Conservation (phyloP, 2,888 invertebrate genomes). For the Diadegma fenestrale region DNA sequence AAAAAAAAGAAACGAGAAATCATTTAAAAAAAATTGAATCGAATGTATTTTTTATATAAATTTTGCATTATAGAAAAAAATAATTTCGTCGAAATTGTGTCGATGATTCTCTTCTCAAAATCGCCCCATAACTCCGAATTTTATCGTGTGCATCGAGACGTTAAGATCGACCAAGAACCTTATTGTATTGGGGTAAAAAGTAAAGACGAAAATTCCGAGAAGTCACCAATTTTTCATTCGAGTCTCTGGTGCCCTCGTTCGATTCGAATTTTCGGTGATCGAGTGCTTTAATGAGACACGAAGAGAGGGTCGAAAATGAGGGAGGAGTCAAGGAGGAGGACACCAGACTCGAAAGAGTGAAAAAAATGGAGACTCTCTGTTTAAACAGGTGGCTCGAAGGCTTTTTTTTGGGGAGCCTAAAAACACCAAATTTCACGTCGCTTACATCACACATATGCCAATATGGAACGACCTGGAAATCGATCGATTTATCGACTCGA, state of each 20-base stretch:
- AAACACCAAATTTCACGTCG: constrained; percentile 33
- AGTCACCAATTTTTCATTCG: constrained; percentile 34
- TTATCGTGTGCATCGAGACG: constrained; percentile 4
- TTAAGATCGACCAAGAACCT: constrained; percentile 11
- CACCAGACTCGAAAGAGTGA: constrained; percentile 10
- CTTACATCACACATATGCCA: constrained; percentile 40
- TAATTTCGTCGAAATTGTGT: not conserved
- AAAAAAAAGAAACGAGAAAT: not conserved
- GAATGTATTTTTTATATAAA: not conserved
- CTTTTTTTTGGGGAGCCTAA: constrained; percentile 41
- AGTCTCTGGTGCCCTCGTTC: not conserved
- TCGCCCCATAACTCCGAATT: not conserved
- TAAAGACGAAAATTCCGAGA: constrained; percentile 44
- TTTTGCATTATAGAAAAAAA: not conserved
- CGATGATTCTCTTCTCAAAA: not conserved
- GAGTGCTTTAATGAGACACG: constrained; percentile 31
- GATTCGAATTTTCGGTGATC: constrained; percentile 26
- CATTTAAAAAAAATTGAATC: not conserved
- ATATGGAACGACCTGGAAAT: constrained; percentile 44
- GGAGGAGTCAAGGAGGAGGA: constrained; percentile 22
- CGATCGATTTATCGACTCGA: constrained; percentile 65
- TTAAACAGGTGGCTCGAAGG: constrained; percentile 59
- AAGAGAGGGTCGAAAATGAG: constrained; percentile 18
- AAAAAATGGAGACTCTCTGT: constrained; percentile 40
- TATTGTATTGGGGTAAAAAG: constrained; percentile 10